Evolutionary conservation across 2,797 vertebrate genomes (phyloP), one percentile per base, ranked within the genome.

Genomic region (Microcaecilia unicolor): DNA sequence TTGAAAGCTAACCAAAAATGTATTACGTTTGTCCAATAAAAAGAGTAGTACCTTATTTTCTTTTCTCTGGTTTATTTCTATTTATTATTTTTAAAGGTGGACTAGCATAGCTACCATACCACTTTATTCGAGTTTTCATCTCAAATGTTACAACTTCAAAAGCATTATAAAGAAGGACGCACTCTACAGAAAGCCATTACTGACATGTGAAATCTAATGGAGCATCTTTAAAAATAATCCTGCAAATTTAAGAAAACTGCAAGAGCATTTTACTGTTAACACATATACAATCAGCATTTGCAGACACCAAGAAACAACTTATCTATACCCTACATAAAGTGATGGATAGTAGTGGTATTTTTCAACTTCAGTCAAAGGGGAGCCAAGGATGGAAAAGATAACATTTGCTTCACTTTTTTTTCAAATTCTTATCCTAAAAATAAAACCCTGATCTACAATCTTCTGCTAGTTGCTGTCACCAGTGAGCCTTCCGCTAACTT

Each of bases 381-480:
- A 27, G 50, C 25, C 16, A 55, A 55, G 51, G 47, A 64, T 55
- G 22, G 41, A 42, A 58, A 54, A 47, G 48, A 75, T 72, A 74
- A 72, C 49, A 61, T 58, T 56, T 50, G 27, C 44, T 47, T 58
- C 60, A 50, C 55, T 68, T 69, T 69, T 56, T 70, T 78, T 67
- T 42, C 54, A 2, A 1, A 33, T 20, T 30, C 37, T 26, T 28
- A 61, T 52, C 35, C 47, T 54, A 21, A 37, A 72, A 67, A 56
- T 51, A 64, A 67, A 66, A 65, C 55, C 29, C 57, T 12, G 14
- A 49, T 64, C 34, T 74, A 70, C 38, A 16, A 41, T 44, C 49
- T 51, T 64, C 38, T 59, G 35, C 51, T 64, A 12, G 10, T 31
- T 25, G 16, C 31, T 55, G 44, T 36, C 4, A 10, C 57, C 68